Percentiles rank a stretch among this genome's conserved stretches.
Conservation (phyloP, 2,888 invertebrate species). For the Carterocephalus palaemon region DNA sequence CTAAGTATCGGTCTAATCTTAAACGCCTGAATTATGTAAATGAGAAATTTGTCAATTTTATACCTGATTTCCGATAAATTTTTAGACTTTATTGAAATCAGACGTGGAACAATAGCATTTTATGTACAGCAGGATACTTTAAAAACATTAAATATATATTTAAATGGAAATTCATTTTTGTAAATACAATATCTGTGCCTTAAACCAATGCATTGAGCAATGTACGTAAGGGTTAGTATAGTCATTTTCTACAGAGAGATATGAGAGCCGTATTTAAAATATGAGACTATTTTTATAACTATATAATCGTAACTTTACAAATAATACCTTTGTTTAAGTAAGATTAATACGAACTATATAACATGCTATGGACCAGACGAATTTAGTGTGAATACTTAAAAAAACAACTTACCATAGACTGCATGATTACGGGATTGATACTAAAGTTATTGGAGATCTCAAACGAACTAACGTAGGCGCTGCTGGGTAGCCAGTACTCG, state of each 20-base stretch:
- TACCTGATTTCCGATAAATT: conserved; percentile 15
- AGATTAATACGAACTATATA: no score
- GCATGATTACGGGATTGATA: conserved; percentile 70
- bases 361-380: neutral
- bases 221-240: no score
- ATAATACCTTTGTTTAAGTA: no score
- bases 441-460: conserved; percentile 69
- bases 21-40: conserved; percentile 28
- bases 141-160: no score
- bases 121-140: no score
- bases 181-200: no score
- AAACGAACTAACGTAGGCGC: conserved; percentile 77
- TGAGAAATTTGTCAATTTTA: conserved; percentile 22
- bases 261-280: conserved; percentile 2
- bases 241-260: no score
- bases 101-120: no score
- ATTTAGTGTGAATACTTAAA: conserved; percentile 10
- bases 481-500: conserved; percentile 74
- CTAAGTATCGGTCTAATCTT: conserved; percentile 25
- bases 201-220: no score
- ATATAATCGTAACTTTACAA: no score
- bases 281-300: conserved; percentile 2
- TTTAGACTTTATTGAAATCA: conserved; percentile 13
- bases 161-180: no score
- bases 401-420: conserved; percentile 69